Evolutionary conservation across 2,113 vertebrate species (phyloP), one percentile per base, ranked within the genome.

Genomic region (Calidris pugnax): DNA sequence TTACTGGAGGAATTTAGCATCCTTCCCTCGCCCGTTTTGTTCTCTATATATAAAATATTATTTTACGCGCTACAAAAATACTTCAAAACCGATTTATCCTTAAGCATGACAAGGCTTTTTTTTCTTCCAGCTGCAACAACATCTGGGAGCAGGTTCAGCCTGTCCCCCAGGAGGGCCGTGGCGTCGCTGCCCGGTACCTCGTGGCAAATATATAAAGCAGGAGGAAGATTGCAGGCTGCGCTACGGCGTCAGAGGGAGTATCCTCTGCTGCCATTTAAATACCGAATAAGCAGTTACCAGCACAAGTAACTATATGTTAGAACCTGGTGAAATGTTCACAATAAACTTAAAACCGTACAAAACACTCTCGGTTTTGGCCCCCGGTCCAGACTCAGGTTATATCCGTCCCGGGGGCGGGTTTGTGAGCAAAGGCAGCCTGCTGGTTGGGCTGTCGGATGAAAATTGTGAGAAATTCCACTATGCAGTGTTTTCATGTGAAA

Each of bases 71-170:
- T 56, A 66, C 53, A 66, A 53, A 95, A 97, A 39, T 20, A 76
- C 69, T 51, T 45, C 7, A 35, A 62, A 89, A 79, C 33, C 27
- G 0, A 69, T 95, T 82, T 45, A 56, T 76, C 84, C 91, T 62
- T 4, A 60, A 89, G 91, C 39, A 0, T 43, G 67, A 17, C 72
- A 6, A 30, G 80, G 62, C 9, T 23, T 45, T 77, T 30, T 55
- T 79, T 64, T 10, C 48, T 21, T 53, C 74, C 94, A 95, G 94
- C 91, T 95, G 94, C 62, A 66, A 9, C 95, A 94, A 82, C 89
- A 73, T 6, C 17, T 3, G 0, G 2, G 35, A 23, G 82, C 89
- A 96, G 94, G 35, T 47, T 27, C 78, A 76, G 23, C 39, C 33
- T 32, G n/a, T 32, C n/a, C 93, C 86, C 35, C 0, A 1, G 10